Evolutionary conservation across 1,140 invertebrate genomes (phyloP), one percentile per base, ranked within the genome.

Genomic region (Microplitis mediator): DNA sequence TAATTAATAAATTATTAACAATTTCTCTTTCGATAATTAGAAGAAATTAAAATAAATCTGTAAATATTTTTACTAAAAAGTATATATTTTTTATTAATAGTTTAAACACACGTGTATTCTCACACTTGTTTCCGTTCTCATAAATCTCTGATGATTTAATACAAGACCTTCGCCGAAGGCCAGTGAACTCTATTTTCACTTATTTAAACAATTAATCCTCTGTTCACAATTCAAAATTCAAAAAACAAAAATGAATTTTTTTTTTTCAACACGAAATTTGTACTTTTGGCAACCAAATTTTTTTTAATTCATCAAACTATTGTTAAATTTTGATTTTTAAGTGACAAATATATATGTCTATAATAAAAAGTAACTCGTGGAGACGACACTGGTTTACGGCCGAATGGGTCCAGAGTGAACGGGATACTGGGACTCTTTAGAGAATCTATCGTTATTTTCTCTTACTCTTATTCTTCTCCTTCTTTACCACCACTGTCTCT

Each of bases 101-200:
- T 23, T 23, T 23, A 23, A 23, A 23, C 31, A n/a, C 34, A 39
- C 35, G 34, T 39, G 58, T 11, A 69, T 72, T 78, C 80, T 67
- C 76, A 76, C 76, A 65, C 60, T 60, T 63, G 60, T 72, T 80
- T 80, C 80, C 80, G 78, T 79, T 81, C 80, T 74, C 79, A 80
- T 76, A 72, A 70, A 71, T 74, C 31, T 71, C 51, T 45, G 39
- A 45, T 45, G 39, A 45, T 45, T 45, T 45, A 45, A 45, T 76
- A 4, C 32, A 56, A 13, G 13, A 67, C 34, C 60, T 62, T 35
- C 32, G 35, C 31, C 11, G 31, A 56, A 68, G 65, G 51, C 65
- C 50, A 68, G 11, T 68, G 52, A 56, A 68, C 65, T 68, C 8
- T 39, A 13, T 66, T 58, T 58, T 68, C 50, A 58, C 64, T 66